Evolutionary conservation across 2,113 vertebrate species (phyloP), one percentile per base, ranked within the genome.

Genomic region (Otis tarda): DNA sequence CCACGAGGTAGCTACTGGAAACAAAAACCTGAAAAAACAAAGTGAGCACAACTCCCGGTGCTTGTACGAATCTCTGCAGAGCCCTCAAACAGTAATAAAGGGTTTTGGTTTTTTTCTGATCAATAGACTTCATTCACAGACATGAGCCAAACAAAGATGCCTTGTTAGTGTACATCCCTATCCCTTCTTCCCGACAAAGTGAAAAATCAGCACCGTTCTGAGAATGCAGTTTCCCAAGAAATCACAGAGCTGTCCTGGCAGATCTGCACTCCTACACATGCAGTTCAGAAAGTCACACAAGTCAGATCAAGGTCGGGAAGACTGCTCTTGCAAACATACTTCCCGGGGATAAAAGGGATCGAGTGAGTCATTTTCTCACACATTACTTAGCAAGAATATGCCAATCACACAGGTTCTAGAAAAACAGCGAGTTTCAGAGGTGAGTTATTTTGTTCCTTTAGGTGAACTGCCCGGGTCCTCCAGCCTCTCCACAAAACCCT

Each of bases 271-370:
- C 95, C 91, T 70, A 63, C 87, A 70, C 50, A 52, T 11, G 30
- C 23, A 67, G 96, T 67, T 97, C 96, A 96, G 90, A 91, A 92
- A 96, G 95, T 79, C 95, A 87, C 87, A 63, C 35, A 71, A 95
- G 96, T 83, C 96, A 93, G 73, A 41, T 1, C 57, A 83, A 94
- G 95, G 94, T 91, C 70, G 57, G 50, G 14, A 31, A 57, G 65
- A 22, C 61, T 57, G 80, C 77, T 84, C 76, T 73, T 45, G 64
- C 61, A 71, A 95, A 81, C 25, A 2, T 13, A 33, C 45, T 69
- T 61, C 73, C 69, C 93, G 64, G 57, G 88, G 84, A 67, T 30
- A 41, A 82, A 84, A 56, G 79, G 77, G 83, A 65, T 25, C 8
- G 12, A 78, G 47, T 57, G 83, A 95, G 61, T 60, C 69, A 80